Evolutionary conservation across 2,797 vertebrate species (phyloP).

Genomic region (Otolemur crassicaudatus): DNA sequence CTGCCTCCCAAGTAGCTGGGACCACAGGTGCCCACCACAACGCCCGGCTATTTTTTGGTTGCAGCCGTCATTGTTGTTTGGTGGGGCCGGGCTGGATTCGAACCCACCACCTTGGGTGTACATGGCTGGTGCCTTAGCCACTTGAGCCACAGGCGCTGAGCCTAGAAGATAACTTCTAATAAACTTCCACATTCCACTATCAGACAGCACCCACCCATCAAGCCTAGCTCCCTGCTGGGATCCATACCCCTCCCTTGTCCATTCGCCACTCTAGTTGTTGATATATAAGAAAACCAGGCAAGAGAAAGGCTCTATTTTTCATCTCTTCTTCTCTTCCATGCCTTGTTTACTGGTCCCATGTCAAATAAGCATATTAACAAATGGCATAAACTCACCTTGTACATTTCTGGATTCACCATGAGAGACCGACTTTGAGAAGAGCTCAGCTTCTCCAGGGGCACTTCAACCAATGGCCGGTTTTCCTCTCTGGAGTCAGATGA

Average conservation of each 20-base stretch:
- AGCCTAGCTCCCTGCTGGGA: neutral
- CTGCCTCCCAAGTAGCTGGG: no score
- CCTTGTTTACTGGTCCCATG: neutral
- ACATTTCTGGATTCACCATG: slow-evolving; percentile 87
- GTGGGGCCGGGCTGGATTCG: no score
- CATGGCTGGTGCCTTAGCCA: no score
- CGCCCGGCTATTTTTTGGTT: no score
- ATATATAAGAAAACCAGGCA: neutral
- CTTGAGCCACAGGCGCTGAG: no score
- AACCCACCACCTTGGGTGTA: no score
- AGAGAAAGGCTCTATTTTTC: neutral
- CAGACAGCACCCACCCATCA: neutral
- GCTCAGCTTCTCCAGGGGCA: slow-evolving; percentile 84
- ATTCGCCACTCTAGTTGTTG: neutral
- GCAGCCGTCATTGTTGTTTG: no score
- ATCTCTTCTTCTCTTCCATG: neutral
- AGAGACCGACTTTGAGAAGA: slow-evolving; percentile 66
- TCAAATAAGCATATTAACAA: neutral
- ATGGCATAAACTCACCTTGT: slow-evolving; percentile 86
- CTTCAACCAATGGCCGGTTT: slow-evolving; percentile 82
- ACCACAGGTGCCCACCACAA: no score
- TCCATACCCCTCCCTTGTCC: neutral
- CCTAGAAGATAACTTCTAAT: neutral
- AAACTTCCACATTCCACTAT: neutral
- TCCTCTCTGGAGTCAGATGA: slow-evolving; percentile 71